These are phyloP conservation scores for Pterois miles DNA, from an alignment of 2,797 vertebrate genomes.

Conservation along the genomic window DNA sequence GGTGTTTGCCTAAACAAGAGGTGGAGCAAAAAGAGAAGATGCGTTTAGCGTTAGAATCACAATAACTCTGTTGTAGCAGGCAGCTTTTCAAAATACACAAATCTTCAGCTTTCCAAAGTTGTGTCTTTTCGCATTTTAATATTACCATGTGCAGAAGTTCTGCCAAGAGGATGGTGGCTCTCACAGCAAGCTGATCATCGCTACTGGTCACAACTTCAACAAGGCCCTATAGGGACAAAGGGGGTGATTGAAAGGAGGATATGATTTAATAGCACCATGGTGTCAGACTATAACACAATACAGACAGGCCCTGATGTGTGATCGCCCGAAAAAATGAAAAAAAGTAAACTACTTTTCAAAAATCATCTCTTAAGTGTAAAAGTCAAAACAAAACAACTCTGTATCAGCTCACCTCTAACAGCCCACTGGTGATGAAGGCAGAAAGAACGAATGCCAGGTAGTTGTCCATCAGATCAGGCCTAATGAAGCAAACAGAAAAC, in stretches of 20 bases:
- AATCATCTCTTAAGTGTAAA: neutral
- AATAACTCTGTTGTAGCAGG: neutral
- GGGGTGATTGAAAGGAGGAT: neutral
- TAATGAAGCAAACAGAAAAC: conserved; percentile 59
- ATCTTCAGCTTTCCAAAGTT: neutral
- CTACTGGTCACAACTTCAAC: conserved; percentile 98
- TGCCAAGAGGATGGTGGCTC: conserved; percentile 95
- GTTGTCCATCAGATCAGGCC: conserved; percentile 99
- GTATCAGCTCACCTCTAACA: conserved; percentile 89
- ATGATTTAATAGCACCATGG: neutral
- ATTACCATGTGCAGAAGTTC: conserved; percentile 95
- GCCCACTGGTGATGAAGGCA: conserved; percentile 94
- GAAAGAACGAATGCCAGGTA: conserved; percentile 97
- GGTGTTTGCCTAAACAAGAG: conserved; percentile 90
- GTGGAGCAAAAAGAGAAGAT: conserved; percentile 12
- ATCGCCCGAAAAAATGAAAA: neutral
- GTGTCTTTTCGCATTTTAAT: neutral
- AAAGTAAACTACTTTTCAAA: neutral
- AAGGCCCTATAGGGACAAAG: conserved; percentile 84
- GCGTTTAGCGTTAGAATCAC: neutral
- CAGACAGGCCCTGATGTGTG: neutral
- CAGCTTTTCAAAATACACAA: neutral
- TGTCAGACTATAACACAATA: neutral
- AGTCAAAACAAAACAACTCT: neutral
- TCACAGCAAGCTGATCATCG: conserved; percentile 92